Conservation (phyloP, 2,888 invertebrate species). For the Steinernema scapterisci region DNA sequence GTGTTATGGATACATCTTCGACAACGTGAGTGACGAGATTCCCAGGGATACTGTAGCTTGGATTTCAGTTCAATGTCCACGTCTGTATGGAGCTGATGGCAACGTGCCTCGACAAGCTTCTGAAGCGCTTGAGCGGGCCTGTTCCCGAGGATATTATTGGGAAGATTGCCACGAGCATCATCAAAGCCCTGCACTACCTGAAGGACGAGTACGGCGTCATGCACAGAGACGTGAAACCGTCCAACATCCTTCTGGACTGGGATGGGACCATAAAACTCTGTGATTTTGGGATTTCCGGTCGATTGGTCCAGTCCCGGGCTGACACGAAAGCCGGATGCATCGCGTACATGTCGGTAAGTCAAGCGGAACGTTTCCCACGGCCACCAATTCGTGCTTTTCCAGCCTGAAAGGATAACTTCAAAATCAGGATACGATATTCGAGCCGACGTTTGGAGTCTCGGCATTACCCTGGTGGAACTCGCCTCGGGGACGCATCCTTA, state of each 20-base stretch:
- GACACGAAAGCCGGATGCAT: slow-evolving; percentile 95
- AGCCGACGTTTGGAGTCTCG: slow-evolving; percentile 98
- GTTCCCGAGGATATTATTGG: slow-evolving; percentile 94
- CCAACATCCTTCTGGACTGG: slow-evolving; percentile 92
- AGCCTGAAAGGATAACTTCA: slow-evolving; percentile 86
- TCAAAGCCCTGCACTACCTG: slow-evolving; percentile 92
- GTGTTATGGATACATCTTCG: slow-evolving; percentile 93
- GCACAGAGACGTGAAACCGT: slow-evolving; percentile 74
- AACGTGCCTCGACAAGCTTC: slow-evolving; percentile 95
- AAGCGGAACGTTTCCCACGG: background rate
- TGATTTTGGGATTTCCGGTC: slow-evolving; percentile 98
- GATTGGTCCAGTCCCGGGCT: slow-evolving; percentile 86
- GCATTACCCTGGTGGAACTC: slow-evolving; percentile 79
- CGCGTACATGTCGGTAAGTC: slow-evolving; percentile 95
- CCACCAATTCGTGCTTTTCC: slow-evolving; percentile 8
- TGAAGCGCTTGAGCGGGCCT: slow-evolving; percentile 77
- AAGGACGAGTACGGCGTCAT: slow-evolving; percentile 80
- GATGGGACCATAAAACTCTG: slow-evolving; percentile 87
- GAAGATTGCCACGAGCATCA: slow-evolving; percentile 95
- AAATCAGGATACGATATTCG: slow-evolving; percentile 80
- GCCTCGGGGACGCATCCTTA: slow-evolving; percentile 92
- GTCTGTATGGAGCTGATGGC: slow-evolving; percentile 99
- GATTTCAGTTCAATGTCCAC: slow-evolving; percentile 81
- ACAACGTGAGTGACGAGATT: slow-evolving; percentile 35
- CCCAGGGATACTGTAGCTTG: background rate